phyloP scores from a whole-genome alignment of 30 jellyfish, hydroid and myxozoan genomes.

The Aurelia coerulea region DNA sequence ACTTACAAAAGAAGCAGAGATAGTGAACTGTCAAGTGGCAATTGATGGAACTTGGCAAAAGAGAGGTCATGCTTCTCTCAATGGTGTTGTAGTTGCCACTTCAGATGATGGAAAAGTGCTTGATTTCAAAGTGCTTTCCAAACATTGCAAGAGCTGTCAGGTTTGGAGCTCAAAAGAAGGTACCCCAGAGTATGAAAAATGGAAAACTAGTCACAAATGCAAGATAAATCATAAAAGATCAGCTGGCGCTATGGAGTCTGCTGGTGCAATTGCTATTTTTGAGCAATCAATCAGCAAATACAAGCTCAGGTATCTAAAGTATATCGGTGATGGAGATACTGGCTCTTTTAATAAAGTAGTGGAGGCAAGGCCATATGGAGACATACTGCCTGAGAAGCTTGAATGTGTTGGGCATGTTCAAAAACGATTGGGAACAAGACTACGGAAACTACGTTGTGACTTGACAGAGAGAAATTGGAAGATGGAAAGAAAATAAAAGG shows the following conservation, averaged over 20 bases:
- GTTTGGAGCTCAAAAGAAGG: too few relatives aligned
- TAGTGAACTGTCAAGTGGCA: conserved; percentile 23
- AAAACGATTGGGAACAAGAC: conserved; percentile 45
- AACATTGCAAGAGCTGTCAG: too few relatives aligned
- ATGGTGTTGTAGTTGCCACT: conserved; percentile 58
- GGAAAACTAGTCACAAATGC: too few relatives aligned
- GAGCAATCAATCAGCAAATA: conserved; percentile 5
- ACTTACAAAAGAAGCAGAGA: conserved; percentile 37
- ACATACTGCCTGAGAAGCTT: conserved; percentile 31
- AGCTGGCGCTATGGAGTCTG: too few relatives aligned
- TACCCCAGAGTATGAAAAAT: too few relatives aligned
- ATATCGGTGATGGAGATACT: conserved; percentile 72
- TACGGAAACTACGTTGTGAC: conserved; percentile 20
- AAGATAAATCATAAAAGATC: too few relatives aligned
- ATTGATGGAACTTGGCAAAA: conserved; percentile 70
- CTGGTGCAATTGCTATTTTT: conserved; percentile 10
- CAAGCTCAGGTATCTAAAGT: conserved; percentile 24
- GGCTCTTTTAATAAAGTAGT: conserved; percentile 19
- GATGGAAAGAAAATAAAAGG: conserved; percentile 37
- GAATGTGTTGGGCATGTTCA: conserved; percentile 20
- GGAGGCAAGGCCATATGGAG: conserved; percentile 58
- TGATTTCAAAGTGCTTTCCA: too few relatives aligned
- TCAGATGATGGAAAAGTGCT: too few relatives aligned
- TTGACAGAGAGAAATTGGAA: conserved; percentile 20
- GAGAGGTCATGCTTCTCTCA: conserved; percentile 42